These are phyloP conservation scores for Hermaeophaga mercurialis DNA, from an alignment of 2,888 invertebrate species.

Conservation along the genomic window DNA sequence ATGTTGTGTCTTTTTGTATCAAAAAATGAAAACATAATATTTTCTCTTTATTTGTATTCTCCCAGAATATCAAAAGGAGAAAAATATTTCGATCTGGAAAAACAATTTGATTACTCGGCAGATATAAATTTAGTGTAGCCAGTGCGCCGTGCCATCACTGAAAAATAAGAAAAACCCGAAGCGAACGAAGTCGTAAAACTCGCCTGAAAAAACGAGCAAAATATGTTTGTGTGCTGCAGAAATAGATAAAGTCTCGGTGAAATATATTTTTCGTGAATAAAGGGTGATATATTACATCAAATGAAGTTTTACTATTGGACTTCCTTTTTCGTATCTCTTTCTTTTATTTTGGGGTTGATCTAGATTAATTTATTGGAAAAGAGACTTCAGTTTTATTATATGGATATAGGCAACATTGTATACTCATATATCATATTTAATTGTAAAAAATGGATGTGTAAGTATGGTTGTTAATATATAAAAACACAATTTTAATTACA, in stretches of 20 bases:
- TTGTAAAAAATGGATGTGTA: too few relatives aligned
- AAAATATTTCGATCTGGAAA: conserved; percentile 20
- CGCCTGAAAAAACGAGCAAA: conserved; percentile 47
- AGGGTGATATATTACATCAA: conserved; percentile 34
- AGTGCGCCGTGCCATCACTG: conserved; percentile 23
- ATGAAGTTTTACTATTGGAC: conserved; percentile 29
- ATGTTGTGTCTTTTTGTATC: too few relatives aligned
- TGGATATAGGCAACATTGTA: too few relatives aligned
- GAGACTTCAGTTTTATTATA: background rate
- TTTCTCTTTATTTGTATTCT: conserved; percentile 13
- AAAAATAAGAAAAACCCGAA: conserved; percentile 46
- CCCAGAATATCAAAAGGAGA: conserved; percentile 5
- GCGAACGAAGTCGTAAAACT: conserved; percentile 52
- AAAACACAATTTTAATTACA: too few relatives aligned
- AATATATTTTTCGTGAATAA: conserved; percentile 43
- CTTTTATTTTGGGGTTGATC: conserved; percentile 8
- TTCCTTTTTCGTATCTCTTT: conserved; percentile 9
- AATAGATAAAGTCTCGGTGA: conserved; percentile 50
- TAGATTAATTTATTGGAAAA: conserved; percentile 13
- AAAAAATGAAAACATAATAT: background rate
- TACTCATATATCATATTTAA: too few relatives aligned
- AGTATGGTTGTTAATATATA: too few relatives aligned
- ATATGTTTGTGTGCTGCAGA: conserved; percentile 47
- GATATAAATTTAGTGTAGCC: conserved; percentile 27
- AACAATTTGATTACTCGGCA: conserved; percentile 27